Base-by-base conservation (phyloP, 1,140 invertebrate genomes). In the Parapsyche elsis region DNA sequence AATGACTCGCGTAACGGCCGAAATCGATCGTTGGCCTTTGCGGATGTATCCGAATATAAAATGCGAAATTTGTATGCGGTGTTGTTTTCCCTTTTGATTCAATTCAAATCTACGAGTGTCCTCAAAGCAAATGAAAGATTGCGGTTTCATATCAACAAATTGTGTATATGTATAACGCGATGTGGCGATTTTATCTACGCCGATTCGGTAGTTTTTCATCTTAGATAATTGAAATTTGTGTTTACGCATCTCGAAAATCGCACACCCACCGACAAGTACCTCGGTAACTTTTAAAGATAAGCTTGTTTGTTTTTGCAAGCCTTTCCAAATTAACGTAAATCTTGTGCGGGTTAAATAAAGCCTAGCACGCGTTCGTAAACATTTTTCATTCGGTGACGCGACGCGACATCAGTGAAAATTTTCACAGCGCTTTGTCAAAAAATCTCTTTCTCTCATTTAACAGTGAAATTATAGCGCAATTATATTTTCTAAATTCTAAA, bases 291-390 rank as follows among this genome's bases (percentile, higher is more conserved):
- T 26, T 12, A 9, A 26, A 67, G 23, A 67, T 67, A 67, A 67
- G 23, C 24, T 5, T 67, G 21, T 67, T 21, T 67, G 23, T 67
- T 21, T 12, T 67, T 19, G 21, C 2, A 67, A 67, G 23, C 64
- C 19, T 67, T 67, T 67, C 64, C 14, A 67, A 67, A 67, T 67
- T 67, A 67, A 67, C 24, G 64, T 67, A 26, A 67, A 26, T 67
- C 64, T 67, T 10, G 10, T 14, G 49, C 12, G 2, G 10, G 1
- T 53, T 53, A 53, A n/a, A n/a, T n/a, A n/a, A n/a, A 53, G 49
- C 49, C 49, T 53, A 53, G 10, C 49, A 53, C 49, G 49, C 49
- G 49, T 16, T 10, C 2, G 49, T 16, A 53, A 53, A 53, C 49
- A 53, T 53, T 53, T 53, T 38, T 38, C 30, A 38, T 7, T 53